These are phyloP conservation scores for Marisa cornuarietis DNA, from an alignment of 1,140 invertebrate species.

Conservation along the genomic window DNA sequence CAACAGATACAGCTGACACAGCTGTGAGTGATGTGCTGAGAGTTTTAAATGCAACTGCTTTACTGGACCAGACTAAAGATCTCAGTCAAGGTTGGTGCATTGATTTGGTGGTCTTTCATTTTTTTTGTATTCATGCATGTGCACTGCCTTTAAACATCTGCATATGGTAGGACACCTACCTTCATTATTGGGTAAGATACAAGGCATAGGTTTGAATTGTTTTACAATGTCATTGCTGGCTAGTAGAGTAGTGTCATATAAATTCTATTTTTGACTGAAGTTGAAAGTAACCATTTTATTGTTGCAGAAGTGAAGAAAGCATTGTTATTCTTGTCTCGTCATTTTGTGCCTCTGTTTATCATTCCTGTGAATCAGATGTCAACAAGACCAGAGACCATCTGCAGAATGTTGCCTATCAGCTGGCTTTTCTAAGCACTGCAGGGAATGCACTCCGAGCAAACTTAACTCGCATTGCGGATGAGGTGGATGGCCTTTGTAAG, in stretches of 20 bases:
- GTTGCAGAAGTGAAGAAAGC: background rate
- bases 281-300: no score
- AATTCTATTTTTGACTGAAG: no score
- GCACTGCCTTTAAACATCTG: no score
- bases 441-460: constrained; percentile 21
- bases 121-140: no score
- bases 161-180: no score
- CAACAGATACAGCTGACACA: constrained; percentile 36
- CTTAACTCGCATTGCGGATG: constrained; percentile 26
- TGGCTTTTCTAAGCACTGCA: constrained; percentile 24
- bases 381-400: constrained; percentile 26
- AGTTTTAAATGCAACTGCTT: constrained; percentile 39
- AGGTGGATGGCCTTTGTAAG: background rate
- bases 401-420: constrained; percentile 11
- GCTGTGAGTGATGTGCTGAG: constrained; percentile 43
- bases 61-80: constrained; percentile 38
- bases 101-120: background rate
- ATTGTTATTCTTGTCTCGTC: background rate
- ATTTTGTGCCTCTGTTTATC: background rate
- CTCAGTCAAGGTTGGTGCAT: constrained; percentile 36
- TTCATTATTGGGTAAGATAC: no score
- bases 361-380: constrained; percentile 31
- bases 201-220: no score
- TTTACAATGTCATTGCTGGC: no score
- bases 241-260: no score